Percentiles rank a stretch among this genome's conserved stretches.
These are phyloP conservation scores for Pentamera pediparva DNA, from an alignment of 53 echinoderm and acorn worm species.

Conservation along the genomic window DNA sequence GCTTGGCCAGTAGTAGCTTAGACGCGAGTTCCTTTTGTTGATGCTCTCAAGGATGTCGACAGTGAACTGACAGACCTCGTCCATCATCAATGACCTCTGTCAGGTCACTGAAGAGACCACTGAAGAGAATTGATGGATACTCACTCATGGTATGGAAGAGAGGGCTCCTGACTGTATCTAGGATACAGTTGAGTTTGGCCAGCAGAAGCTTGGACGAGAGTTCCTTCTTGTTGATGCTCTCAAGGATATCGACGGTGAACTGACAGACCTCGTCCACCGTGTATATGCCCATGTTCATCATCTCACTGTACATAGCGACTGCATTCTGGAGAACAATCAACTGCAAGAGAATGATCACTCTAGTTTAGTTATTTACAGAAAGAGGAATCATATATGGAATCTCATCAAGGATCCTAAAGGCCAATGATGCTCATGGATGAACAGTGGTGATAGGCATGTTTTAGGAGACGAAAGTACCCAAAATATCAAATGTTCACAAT, in stretches of 20 bases:
- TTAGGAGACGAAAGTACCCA: no score
- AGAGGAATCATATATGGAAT: no score
- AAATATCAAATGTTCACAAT: no score
- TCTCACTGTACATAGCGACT: slow-evolving; percentile 69
- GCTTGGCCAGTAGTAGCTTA: no score
- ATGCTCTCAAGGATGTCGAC: slow-evolving; percentile 76
- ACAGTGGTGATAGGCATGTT: no score
- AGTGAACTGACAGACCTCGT: slow-evolving; percentile 80
- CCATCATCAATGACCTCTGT: no score
- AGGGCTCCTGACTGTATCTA: slow-evolving; percentile 74
- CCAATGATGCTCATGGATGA: no score
- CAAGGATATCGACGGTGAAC: slow-evolving; percentile 76
- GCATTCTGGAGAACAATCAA: slow-evolving; percentile 73
- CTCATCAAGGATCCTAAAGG: no score
- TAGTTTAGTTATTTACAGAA: no score
- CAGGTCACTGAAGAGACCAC: background rate
- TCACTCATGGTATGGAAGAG: slow-evolving; percentile 73
- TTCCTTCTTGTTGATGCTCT: slow-evolving; percentile 48
- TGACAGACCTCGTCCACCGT: slow-evolving; percentile 65
- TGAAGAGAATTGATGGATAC: slow-evolving; percentile 20
- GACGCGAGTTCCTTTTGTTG: slow-evolving; percentile 30
- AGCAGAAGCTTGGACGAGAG: slow-evolving; percentile 41
- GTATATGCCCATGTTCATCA: slow-evolving; percentile 63
- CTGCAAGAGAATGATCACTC: no score
- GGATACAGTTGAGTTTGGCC: slow-evolving; percentile 80